Base-by-base conservation (phyloP, 2,113 vertebrate species). In the Callaeas wilsoni region DNA sequence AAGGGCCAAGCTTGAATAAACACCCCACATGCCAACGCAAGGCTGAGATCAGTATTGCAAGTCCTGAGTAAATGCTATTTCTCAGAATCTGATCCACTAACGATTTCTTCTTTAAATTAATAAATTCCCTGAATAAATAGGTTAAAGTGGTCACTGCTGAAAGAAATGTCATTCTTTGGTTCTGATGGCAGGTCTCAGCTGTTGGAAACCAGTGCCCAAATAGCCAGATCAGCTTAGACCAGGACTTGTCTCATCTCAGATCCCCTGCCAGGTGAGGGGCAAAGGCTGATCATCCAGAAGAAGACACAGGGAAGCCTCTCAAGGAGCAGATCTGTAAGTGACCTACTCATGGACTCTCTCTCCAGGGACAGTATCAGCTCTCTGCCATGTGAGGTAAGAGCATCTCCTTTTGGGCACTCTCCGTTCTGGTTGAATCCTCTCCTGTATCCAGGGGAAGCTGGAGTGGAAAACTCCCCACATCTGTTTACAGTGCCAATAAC, bases 1-100 rank as follows among this genome's bases (percentile, higher is more conserved):
- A 16, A 71, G 44, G 87, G 75, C 44, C 71, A 83, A n/a, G 71
- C 67, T 91, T 91, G 59, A 87, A 85, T 52, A 69, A 97, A 87
- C 2, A 13, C 32, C 27, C 41, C 35, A 32, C 29, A 35, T 47
- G 52, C 47, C 68, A 88, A 33, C 33, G 65, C 42, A 57, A 76
- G 50, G 57, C n/a, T 80, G 25, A 17, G 37, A 46, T 56, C 77
- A 25, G 26, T 41, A 17, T 23, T 83, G 14, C 13, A 69, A 57
- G 25, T 33, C 37, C 33, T 16, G 44, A 68, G 7, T 16, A 15
- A 71, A 78, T 29, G 52, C 3, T 79, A 0, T 69, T 82, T 77
- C 80, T 78, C 60, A 76, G 57, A 68, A 49, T 65, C 29, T 50
- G 53, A 26, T 25, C 14, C 10, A 44, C 41, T 44, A 41, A 56